Base-by-base conservation (phyloP, 2,888 invertebrate species). In the Alloplasta piceator region DNA sequence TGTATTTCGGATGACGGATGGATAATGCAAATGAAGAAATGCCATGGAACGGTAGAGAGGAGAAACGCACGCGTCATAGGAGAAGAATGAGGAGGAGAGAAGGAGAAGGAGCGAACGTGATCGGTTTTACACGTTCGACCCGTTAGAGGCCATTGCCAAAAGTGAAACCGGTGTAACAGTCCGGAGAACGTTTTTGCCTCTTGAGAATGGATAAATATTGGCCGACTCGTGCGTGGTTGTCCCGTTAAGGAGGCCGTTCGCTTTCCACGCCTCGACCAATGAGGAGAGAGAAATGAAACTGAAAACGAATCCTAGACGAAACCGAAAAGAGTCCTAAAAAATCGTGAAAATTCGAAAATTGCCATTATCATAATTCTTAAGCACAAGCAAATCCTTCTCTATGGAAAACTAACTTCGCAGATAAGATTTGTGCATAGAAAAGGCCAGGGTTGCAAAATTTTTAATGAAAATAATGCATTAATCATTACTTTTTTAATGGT, bases 71-170 rank as follows among this genome's bases (percentile, higher is more conserved):
- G 48, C 4, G 14, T 14, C 14, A 14, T 16, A 55, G 43, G 41
- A 55, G n/a, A 26, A 67, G 38, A 38, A 43, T 10, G 5, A 43
- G 26, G 14, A n/a, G 56, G 52, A n/a, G 52, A 52, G n/a, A 16
- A 52, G 26, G 38, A 14, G 63, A 26, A 52, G 61, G 36, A 50
- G 56, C 26, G 26, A 26, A 12, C 50, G 38, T 41, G 50, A 75
- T 67, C 56, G 64, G 63, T 38, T 36, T 63, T 58, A 72, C 56
- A 56, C 67, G 68, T 76, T 26, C 50, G 68, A 76, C 55, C 66
- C 84, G 88, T 85, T 88, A 87, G 89, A 92, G 91, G 91, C 91
- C 92, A 92, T 92, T 91, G 91, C 89, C 91, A 92, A 92, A 92
- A 91, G 91, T 91, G 92, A 92, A 92, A 92, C 87, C 88, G 85